Base-by-base conservation (phyloP, 2,113 vertebrate genomes). In the Suncus etruscus region DNA sequence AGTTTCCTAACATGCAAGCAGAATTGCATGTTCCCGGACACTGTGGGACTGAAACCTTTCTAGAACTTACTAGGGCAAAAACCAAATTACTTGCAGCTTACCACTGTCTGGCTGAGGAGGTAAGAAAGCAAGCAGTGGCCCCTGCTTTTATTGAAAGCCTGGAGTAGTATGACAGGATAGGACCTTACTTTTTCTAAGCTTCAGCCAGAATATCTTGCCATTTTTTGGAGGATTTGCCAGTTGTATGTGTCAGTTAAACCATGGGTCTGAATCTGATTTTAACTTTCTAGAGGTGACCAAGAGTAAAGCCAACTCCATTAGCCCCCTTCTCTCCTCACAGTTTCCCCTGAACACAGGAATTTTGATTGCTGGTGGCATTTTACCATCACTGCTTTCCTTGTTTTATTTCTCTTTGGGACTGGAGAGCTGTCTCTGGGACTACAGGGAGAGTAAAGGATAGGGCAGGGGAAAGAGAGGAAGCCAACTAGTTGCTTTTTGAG, bases 151-250 rank as follows among this genome's bases (percentile, higher is more conserved):
- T 90, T 87, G 88, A 80, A 76, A 91, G 69, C 65, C 6, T 73
- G 29, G 81, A 65, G 20, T 73, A 48, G 39, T 11, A 32, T 45
- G 66, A 87, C 11, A 31, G 69, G 51, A 45, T 11, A 32, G 73
- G 50, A 86, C 50, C 58, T 91, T 82, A 29, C 79, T 94, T 94
- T 96, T 93, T 86, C 89, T 77, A 75, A 89, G 58, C 7, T 22
- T 83, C 66, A 58, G 91, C 86, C 91, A 94, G 94, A 92, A 83
- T 1, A 4, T 68, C 51, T 75, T 87, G 88, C 95, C 94, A 95
- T 91, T 96, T 96, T 96, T 96, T 94, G 89, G 68, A 93, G 47
- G n/a, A 65, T 47, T 68, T 69, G 25, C 47, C 66, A 70, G 83
- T 86, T 73, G 45, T 75, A 90, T 54, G 61, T 58, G 84, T 79